Evolutionary conservation across 64 coral and sea anemone species (phyloP).

Genomic region (Montipora cactus): DNA sequence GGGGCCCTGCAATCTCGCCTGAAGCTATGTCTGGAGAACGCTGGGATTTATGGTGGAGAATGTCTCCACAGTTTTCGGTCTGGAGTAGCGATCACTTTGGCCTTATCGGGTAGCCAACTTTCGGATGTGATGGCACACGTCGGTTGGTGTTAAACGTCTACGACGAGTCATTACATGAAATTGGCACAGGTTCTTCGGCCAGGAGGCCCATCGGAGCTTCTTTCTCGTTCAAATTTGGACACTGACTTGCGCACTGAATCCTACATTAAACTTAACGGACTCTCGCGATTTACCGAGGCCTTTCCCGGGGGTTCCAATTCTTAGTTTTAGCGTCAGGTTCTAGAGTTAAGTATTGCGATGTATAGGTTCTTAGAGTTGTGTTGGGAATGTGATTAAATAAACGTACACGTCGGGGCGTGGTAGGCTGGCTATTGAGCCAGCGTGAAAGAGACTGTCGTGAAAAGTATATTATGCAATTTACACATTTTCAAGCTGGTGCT

Average conservation of each 20-base stretch:
- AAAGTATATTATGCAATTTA: too few relatives aligned
- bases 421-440: too few relatives aligned
- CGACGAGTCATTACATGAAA: constrained; percentile 16
- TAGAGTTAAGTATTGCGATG: too few relatives aligned
- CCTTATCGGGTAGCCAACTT: constrained; percentile 1
- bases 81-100: constrained; percentile 16
- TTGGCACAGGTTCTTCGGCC: constrained; percentile 34
- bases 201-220: not conserved
- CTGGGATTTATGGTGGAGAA: constrained; percentile 24
- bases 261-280: not conserved
- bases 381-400: too few relatives aligned
- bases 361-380: too few relatives aligned
- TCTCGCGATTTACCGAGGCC: not conserved
- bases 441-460: too few relatives aligned
- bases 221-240: not conserved
- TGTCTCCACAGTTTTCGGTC: constrained; percentile 45
- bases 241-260: not conserved
- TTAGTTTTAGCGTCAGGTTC: too few relatives aligned
- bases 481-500: too few relatives aligned
- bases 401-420: too few relatives aligned
- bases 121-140: constrained; percentile 6
- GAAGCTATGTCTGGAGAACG: not conserved
- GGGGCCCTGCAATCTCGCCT: not conserved
- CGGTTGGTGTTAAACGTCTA: constrained; percentile 1
- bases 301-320: not conserved